phyloP scores from a whole-genome alignment of 2,888 invertebrate species.

The Cantharis rustica region DNA sequence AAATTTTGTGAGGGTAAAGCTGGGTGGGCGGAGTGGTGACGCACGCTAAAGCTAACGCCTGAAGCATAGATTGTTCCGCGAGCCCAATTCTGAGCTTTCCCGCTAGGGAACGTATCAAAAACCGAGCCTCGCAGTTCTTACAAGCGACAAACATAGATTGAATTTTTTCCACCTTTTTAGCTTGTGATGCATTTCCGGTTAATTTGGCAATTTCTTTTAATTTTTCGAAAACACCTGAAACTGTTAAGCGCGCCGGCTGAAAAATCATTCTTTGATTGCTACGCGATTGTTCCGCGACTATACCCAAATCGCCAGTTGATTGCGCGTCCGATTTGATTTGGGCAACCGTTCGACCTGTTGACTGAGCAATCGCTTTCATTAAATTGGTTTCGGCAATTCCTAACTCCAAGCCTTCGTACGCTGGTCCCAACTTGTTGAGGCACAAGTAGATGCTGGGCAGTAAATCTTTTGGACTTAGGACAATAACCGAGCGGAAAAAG shows the following conservation, averaged over 20 bases:
- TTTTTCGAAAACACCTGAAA: conserved; percentile 77
- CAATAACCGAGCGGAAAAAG: conserved; percentile 89
- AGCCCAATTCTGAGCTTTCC: conserved; percentile 96
- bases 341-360: conserved; percentile 82
- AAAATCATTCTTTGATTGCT: conserved; percentile 88
- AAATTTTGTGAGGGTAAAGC: conserved; percentile 63
- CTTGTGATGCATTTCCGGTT: conserved; percentile 75
- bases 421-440: conserved; percentile 94
- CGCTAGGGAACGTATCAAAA: conserved; percentile 84
- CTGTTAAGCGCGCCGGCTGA: conserved; percentile 77
- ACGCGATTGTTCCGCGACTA: conserved; percentile 85
- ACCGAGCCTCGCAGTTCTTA: conserved; percentile 84
- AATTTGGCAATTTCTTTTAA: conserved; percentile 86
- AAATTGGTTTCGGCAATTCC: conserved; percentile 95
- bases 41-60: conserved; percentile 87
- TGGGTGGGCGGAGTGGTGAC: conserved; percentile 79
- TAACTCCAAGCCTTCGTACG: conserved; percentile 90
- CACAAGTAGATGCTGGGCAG: conserved; percentile 90
- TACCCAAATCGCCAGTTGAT: conserved; percentile 84
- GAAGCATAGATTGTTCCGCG: conserved; percentile 93
- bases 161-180: conserved; percentile 91
- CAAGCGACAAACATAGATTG: conserved; percentile 93
- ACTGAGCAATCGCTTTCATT: conserved; percentile 91
- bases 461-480: conserved; percentile 87
- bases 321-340: conserved; percentile 79